Conservation (phyloP, 2,888 invertebrate genomes). For the Apotomis capreana region DNA sequence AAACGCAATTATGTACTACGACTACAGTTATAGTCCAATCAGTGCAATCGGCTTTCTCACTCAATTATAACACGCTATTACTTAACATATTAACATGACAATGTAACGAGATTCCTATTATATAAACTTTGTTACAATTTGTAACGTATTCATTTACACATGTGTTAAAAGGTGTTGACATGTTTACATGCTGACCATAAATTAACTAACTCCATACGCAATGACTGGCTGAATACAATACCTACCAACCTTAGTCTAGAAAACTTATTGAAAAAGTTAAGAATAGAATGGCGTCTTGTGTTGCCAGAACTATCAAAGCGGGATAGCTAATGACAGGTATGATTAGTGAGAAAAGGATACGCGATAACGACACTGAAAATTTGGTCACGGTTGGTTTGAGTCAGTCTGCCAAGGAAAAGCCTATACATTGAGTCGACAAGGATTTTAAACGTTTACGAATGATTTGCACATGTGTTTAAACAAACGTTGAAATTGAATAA, state of each 20-base stretch:
- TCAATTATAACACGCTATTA: conserved; percentile 21
- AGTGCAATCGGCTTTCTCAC: conserved; percentile 1
- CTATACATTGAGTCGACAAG: conserved; percentile 29
- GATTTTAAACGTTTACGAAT: conserved; percentile 5
- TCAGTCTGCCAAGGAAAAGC: conserved; percentile 31
- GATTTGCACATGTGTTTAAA: conserved; percentile 36
- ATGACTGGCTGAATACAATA: conserved; percentile 24
- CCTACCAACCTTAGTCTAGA: neutral
- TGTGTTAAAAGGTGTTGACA: conserved; percentile 7
- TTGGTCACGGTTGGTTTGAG: conserved; percentile 25
- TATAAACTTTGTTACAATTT: conserved; percentile 18
- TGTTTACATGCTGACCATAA: conserved; percentile 1
- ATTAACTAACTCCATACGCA: neutral
- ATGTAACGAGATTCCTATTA: conserved; percentile 32
- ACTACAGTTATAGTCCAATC: conserved; percentile 4
- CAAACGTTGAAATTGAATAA: conserved; percentile 1
- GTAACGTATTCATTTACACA: conserved; percentile 19
- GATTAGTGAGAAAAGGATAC: conserved; percentile 6
- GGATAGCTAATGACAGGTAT: conserved; percentile 3
- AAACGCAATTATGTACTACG: conserved; percentile 7
- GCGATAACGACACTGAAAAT: conserved; percentile 26
- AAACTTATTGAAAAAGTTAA: conserved; percentile 2
- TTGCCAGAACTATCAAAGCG: conserved; percentile 1
- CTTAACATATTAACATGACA: conserved; percentile 26
- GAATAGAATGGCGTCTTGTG: neutral